Percentiles rank a stretch among this genome's conserved stretches.
phyloP scores from a whole-genome alignment of 1,140 invertebrate genomes.

The Babylonia areolata region DNA sequence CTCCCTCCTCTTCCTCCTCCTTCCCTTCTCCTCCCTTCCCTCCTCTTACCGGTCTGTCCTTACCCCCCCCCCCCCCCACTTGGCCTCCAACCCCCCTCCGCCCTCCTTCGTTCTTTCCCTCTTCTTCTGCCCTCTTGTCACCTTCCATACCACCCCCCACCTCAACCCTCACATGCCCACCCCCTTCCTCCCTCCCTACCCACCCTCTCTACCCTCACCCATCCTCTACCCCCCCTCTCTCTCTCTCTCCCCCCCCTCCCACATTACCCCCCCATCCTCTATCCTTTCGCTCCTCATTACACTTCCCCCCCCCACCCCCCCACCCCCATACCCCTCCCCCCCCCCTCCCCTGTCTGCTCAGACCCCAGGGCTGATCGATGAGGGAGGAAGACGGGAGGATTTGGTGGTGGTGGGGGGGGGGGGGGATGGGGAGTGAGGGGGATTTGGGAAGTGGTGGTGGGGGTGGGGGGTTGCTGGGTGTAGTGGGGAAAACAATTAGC shows the following conservation, averaged over 20 bases:
- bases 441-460: too few relatives aligned
- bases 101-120: neutral
- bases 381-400: too few relatives aligned
- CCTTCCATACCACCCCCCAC: neutral
- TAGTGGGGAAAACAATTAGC: constrained; percentile 4
- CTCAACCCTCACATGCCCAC: neutral
- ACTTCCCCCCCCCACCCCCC: neutral
- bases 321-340: neutral
- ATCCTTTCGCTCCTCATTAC: neutral
- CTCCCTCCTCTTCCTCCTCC: too few relatives aligned
- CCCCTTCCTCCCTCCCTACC: neutral
- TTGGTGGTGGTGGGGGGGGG: too few relatives aligned
- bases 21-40: too few relatives aligned
- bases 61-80: neutral
- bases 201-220: neutral
- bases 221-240: neutral
- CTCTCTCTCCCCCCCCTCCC: neutral
- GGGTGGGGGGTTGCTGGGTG: neutral
- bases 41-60: neutral
- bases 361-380: too few relatives aligned
- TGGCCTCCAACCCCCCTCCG: neutral
- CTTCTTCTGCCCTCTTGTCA: neutral
- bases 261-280: neutral
- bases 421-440: too few relatives aligned
- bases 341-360: neutral